phyloP scores from a whole-genome alignment of 2,113 vertebrate genomes.

The Charina bottae region DNA sequence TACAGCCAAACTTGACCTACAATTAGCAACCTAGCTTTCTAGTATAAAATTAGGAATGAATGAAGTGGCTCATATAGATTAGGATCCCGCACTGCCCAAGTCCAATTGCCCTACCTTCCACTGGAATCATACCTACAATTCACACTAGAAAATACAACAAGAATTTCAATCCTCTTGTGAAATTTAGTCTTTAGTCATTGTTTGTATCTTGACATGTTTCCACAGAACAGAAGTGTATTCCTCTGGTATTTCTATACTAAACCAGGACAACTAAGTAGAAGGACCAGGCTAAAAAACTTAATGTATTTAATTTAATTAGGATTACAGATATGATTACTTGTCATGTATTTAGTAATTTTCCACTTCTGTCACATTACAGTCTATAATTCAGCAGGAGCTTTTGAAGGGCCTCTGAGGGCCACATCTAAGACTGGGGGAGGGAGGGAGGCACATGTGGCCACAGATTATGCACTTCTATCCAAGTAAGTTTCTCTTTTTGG shows the following conservation, averaged over 20 bases:
- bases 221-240: background rate
- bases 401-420: background rate
- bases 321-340: background rate
- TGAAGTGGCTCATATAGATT: no score
- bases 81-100: no score
- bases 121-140: no score
- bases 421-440: background rate
- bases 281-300: background rate
- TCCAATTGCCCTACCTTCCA: no score
- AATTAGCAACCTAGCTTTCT: no score
- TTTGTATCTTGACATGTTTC: background rate
- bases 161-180: background rate
- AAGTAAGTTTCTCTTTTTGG: background rate
- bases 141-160: background rate
- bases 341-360: background rate
- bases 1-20: no score
- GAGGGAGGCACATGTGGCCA: background rate
- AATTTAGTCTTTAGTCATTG: no score
- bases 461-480: background rate
- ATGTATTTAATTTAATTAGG: background rate
- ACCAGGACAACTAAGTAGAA: background rate
- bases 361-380: background rate
- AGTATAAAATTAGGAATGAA: no score
- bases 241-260: background rate
- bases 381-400: background rate